A percentile compares a stretch with the other conserved stretches of the same genome.
These are phyloP conservation scores for Acinonyx jubatus DNA, from an alignment of 2,113 vertebrate species.

Conservation along the genomic window DNA sequence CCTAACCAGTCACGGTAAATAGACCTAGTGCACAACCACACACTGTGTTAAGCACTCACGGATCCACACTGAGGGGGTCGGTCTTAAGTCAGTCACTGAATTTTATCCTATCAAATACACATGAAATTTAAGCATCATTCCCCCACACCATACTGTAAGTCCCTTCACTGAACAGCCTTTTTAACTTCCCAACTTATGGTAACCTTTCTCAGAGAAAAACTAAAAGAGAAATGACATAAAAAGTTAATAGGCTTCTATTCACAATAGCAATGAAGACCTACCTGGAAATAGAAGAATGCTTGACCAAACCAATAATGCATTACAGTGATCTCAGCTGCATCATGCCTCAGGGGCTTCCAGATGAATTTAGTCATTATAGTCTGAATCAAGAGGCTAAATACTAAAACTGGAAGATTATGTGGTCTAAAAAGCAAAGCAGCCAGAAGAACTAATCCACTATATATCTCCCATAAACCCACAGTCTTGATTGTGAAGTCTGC, in stretches of 20 bases:
- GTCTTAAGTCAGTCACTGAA: not conserved
- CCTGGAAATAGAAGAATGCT: conserved; percentile 99
- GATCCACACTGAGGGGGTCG: not conserved
- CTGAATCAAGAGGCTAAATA: conserved; percentile 92
- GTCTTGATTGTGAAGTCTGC: conserved; percentile 84
- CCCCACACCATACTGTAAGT: not conserved
- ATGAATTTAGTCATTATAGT: conserved; percentile 90
- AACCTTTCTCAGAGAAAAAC: not conserved
- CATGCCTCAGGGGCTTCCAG: conserved; percentile 92
- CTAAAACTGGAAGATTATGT: conserved; percentile 95
- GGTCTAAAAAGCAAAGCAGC: conserved; percentile 92
- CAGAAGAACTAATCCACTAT: conserved; percentile 93
- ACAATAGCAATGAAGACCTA: conserved; percentile 73
- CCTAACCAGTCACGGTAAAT: not conserved
- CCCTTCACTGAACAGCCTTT: not conserved
- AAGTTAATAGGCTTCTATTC: not conserved
- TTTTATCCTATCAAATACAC: not conserved
- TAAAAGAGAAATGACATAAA: not conserved
- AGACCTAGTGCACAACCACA: not conserved
- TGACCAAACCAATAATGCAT: conserved; percentile 99
- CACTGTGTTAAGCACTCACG: not conserved
- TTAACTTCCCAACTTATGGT: not conserved
- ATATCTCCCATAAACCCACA: conserved; percentile 93
- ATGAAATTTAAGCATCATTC: not conserved
- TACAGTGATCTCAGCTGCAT: conserved; percentile 91